A percentile compares a stretch with the other conserved stretches of the same genome.
Evolutionary conservation across 2,113 vertebrate species (phyloP).

Genomic region (Otocyon megalotis): DNA sequence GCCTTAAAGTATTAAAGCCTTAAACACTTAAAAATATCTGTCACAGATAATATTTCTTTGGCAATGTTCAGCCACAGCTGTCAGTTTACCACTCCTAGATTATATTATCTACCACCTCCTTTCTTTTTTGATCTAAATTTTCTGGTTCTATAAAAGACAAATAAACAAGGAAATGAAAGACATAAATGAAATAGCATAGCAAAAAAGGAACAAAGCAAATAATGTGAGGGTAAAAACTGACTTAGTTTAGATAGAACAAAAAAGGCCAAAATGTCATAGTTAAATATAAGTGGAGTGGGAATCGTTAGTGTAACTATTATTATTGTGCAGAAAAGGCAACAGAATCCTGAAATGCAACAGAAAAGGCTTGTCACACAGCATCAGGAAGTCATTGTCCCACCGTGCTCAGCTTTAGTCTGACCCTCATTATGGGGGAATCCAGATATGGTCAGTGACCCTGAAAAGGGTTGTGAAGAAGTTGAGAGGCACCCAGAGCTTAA

Average conservation of each 20-base stretch:
- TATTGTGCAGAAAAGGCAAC: not conserved
- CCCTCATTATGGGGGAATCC: not conserved
- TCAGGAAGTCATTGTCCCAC: not conserved
- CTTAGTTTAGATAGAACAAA: not conserved
- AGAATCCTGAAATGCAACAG: not conserved
- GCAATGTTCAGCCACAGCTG: not conserved
- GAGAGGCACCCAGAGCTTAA: not conserved
- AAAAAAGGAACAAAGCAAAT: not conserved
- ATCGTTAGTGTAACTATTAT: not conserved
- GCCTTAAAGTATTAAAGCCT: not conserved
- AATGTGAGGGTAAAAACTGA: not conserved
- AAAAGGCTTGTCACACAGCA: too few relatives aligned
- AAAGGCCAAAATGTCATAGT: not conserved
- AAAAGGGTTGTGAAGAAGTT: not conserved
- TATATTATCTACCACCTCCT: not conserved
- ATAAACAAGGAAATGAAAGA: not conserved
- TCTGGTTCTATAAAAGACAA: not conserved
- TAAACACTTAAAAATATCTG: not conserved
- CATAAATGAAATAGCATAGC: not conserved
- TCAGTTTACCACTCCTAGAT: not conserved
- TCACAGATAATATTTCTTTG: not conserved
- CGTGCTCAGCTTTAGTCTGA: not conserved
- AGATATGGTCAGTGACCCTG: not conserved
- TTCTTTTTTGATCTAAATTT: not conserved
- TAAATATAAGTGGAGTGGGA: slow-evolving; percentile 25